phyloP scores from a whole-genome alignment of 2,888 invertebrate species.

The Catocala sponsa region DNA sequence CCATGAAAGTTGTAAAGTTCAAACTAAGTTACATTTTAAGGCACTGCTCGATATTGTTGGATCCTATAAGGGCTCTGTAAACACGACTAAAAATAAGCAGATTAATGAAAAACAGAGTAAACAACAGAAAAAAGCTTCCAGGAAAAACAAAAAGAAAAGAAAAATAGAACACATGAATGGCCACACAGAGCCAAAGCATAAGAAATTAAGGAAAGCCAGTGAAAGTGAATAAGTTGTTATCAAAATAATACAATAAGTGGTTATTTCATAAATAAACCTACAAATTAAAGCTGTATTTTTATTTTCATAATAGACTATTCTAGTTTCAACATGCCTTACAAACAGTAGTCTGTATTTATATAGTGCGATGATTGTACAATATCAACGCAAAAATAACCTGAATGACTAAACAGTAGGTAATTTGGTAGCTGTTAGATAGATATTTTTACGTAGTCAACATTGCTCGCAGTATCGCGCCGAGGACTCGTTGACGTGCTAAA shows the following conservation, averaged over 20 bases:
- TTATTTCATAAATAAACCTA: slow-evolving; percentile 33
- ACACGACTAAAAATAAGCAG: slow-evolving; percentile 58
- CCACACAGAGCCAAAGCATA: slow-evolving; percentile 60
- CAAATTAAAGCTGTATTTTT: not conserved
- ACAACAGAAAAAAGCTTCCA: slow-evolving; percentile 56
- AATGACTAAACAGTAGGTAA: slow-evolving; percentile 9
- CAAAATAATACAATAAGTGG: slow-evolving; percentile 6
- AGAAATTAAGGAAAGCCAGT: slow-evolving; percentile 63
- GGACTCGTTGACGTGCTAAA: not conserved
- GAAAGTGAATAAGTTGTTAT: slow-evolving; percentile 54
- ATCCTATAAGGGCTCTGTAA: slow-evolving; percentile 64
- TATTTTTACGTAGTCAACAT: slow-evolving; percentile 13
- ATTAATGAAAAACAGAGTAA: slow-evolving; percentile 42
- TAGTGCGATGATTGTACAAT: slow-evolving; percentile 9
- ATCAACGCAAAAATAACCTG: slow-evolving; percentile 8
- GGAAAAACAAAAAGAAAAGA: slow-evolving; percentile 74
- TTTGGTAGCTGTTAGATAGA: slow-evolving; percentile 13
- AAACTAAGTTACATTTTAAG: slow-evolving; percentile 70
- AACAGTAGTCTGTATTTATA: slow-evolving; percentile 2
- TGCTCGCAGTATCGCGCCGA: not conserved
- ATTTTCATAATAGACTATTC: not conserved
- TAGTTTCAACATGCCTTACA: slow-evolving; percentile 15
- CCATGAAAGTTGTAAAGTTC: slow-evolving; percentile 74
- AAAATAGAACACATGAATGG: slow-evolving; percentile 69
- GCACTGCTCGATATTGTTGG: slow-evolving; percentile 61